Conservation (phyloP, 2,888 invertebrate species). For the Cantharis rustica region DNA sequence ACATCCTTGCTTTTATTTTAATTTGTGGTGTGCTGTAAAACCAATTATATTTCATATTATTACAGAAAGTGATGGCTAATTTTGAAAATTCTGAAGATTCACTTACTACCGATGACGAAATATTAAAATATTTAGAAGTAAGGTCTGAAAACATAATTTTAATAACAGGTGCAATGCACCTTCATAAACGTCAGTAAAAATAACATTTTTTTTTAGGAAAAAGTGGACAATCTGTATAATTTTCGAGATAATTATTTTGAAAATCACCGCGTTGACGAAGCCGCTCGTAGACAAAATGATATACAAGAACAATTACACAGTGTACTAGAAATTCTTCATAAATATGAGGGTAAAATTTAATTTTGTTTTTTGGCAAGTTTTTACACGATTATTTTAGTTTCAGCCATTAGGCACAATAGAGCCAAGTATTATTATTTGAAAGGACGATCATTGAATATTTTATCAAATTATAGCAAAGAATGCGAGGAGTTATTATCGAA, state of each 20-base stretch:
- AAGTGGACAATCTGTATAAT: conserved; percentile 67
- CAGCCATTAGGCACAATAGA: conserved; percentile 55
- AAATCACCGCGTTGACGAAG: conserved; percentile 70
- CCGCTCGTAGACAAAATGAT: conserved; percentile 66
- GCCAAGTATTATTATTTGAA: conserved; percentile 72
- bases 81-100: not conserved
- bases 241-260: conserved; percentile 83
- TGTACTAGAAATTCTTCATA: conserved; percentile 66
- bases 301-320: conserved; percentile 67
- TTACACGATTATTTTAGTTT: conserved; percentile 37
- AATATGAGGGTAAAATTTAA: conserved; percentile 63
- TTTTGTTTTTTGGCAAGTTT: not conserved
- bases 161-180: conserved; percentile 39
- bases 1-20: not conserved
- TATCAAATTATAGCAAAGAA: conserved; percentile 67
- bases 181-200: conserved; percentile 11
- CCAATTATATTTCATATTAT: not conserved
- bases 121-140: conserved; percentile 44
- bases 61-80: not conserved
- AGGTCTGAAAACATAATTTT: conserved; percentile 29
- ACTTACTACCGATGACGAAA: conserved; percentile 36
- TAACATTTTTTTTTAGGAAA: conserved; percentile 60
- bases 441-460: conserved; percentile 76
- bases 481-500: conserved; percentile 78
- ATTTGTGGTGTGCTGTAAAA: not conserved